phyloP scores from a whole-genome alignment of 2,797 vertebrate genomes.

The Tenualosa thibaudeaui region DNA sequence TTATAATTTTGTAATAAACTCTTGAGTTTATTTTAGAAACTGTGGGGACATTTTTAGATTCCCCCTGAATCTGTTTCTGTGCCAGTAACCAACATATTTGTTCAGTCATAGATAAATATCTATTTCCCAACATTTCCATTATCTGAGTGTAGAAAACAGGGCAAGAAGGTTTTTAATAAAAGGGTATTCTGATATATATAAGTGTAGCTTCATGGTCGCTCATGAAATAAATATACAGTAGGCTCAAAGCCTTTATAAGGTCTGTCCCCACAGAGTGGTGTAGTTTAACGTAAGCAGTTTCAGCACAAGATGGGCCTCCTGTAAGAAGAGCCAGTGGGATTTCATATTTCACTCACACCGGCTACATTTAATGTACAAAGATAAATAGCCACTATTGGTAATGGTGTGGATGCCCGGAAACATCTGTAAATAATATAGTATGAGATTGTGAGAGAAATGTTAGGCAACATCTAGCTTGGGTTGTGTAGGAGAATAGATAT shows the following conservation, averaged over 20 bases:
- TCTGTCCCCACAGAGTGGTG: neutral
- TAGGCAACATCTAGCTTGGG: neutral
- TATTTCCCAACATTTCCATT: neutral
- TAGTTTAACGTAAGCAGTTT: slow-evolving; percentile 19
- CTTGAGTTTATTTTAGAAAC: neutral
- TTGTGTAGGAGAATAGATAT: neutral
- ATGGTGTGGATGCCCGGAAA: neutral
- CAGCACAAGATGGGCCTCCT: neutral
- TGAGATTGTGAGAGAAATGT: neutral
- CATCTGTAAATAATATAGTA: neutral
- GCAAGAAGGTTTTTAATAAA: neutral
- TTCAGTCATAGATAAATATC: slow-evolving; percentile 1
- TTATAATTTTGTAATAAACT: neutral
- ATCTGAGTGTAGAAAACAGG: neutral
- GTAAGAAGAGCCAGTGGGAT: slow-evolving; percentile 15
- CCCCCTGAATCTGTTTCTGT: neutral
- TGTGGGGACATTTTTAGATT: neutral
- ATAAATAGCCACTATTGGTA: neutral
- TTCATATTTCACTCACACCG: slow-evolving; percentile 10
- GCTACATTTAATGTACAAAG: neutral
- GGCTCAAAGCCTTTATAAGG: slow-evolving; percentile 5
- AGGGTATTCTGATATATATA: neutral
- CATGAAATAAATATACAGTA: slow-evolving; percentile 10
- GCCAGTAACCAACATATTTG: neutral
- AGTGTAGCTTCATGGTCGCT: neutral